Evolutionary conservation across 2,113 vertebrate species (phyloP).

Genomic region (Leptobrachium leishanense): DNA sequence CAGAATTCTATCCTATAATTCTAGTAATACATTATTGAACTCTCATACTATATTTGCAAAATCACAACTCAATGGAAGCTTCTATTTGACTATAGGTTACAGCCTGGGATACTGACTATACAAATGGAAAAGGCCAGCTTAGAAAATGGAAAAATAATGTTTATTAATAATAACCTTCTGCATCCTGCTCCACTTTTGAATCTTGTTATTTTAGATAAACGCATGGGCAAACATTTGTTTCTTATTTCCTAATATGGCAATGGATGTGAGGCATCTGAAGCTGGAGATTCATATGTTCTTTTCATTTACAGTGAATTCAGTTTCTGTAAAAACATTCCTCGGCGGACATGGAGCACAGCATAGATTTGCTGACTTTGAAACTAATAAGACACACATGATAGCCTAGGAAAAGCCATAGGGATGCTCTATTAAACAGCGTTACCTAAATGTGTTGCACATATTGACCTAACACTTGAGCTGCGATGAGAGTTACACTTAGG

Average conservation of each 20-base stretch:
- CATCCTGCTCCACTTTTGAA: not conserved
- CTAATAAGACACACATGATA: conserved; percentile 26
- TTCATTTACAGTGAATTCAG: conserved; percentile 23
- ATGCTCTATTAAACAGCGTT: too few relatives aligned
- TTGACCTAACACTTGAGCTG: too few relatives aligned
- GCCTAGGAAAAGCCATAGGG: not conserved
- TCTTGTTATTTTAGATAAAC: not conserved
- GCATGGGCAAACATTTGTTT: conserved; percentile 6
- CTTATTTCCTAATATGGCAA: conserved; percentile 30
- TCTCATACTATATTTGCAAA: too few relatives aligned
- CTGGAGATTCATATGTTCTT: conserved; percentile 8
- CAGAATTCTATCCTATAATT: too few relatives aligned
- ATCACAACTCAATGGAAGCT: too few relatives aligned
- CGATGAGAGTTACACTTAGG: too few relatives aligned
- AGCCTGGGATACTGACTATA: not conserved
- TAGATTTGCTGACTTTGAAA: conserved; percentile 48
- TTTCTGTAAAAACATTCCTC: conserved; percentile 20
- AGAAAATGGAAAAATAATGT: not conserved
- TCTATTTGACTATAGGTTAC: too few relatives aligned
- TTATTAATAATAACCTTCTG: conserved; percentile 1
- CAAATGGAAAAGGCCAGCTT: not conserved
- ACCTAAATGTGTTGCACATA: too few relatives aligned
- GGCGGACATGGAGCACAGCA: conserved; percentile 24
- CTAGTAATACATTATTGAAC: too few relatives aligned
- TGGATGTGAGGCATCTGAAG: conserved; percentile 3